Conservation (phyloP, 2,888 invertebrate species). For the Mycalesis mineus region DNA sequence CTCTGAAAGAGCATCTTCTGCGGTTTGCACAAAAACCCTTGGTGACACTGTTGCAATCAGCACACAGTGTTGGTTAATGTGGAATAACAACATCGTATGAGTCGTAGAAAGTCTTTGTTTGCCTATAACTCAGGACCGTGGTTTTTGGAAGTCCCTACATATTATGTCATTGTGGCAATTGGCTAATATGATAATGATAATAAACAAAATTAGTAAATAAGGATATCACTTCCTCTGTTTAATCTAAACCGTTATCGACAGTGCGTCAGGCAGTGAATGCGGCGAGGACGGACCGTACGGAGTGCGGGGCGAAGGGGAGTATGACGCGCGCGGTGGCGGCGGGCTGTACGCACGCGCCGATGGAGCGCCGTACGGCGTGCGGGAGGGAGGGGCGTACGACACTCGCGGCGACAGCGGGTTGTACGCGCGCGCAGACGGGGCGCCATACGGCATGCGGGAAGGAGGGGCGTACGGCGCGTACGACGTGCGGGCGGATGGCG, state of each 20-base stretch:
- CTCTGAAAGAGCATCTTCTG: too few relatives aligned
- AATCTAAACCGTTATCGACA: neutral
- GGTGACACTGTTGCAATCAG: too few relatives aligned
- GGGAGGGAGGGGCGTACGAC: neutral
- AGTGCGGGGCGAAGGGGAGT: neutral
- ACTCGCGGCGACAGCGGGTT: neutral
- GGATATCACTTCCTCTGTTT: neutral
- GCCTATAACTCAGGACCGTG: too few relatives aligned
- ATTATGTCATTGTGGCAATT: too few relatives aligned
- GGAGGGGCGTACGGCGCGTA: neutral
- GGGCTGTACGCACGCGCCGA: neutral
- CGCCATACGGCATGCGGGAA: neutral
- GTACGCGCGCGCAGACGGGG: neutral
- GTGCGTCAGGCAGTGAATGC: conserved; percentile 24
- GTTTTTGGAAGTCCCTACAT: too few relatives aligned
- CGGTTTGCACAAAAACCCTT: too few relatives aligned
- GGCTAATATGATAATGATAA: too few relatives aligned
- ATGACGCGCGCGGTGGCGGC: neutral
- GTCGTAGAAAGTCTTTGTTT: too few relatives aligned
- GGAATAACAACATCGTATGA: too few relatives aligned
- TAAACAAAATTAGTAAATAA: too few relatives aligned
- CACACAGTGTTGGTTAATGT: too few relatives aligned
- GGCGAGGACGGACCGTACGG: conserved; percentile 10
- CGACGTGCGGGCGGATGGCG: neutral
- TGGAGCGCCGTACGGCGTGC: neutral